Base-by-base conservation (phyloP, 2,113 vertebrate genomes). In the Bungarus multicinctus region DNA sequence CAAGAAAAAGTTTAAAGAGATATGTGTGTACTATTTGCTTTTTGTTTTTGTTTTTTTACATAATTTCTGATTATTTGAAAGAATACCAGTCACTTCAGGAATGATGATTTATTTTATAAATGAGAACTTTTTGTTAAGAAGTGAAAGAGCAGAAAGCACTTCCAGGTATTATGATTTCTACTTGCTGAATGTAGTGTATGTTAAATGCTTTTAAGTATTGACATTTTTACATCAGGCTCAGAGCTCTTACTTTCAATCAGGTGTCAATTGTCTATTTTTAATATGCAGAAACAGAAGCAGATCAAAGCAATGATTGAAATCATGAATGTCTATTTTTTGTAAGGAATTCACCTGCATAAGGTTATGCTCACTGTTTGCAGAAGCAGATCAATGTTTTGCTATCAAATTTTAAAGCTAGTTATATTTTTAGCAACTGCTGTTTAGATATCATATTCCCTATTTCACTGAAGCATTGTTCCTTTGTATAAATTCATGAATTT, bases 391-490 rank as follows among this genome's bases (percentile, higher is more conserved):
- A 60, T 58, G 93, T 91, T 54, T 89, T 47, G 89, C 47, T n/a
- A 86, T 88, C 45, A 85, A 74, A 89, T 53, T 93, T 30, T 60
- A 94, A 91, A 93, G 91, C 54, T 12, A 91, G 3, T 53, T 95
- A 94, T 91, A 92, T 86, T 91, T 91, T 94, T 91, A 91, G 52
- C 86, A 94, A 93, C 93, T 64, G 69, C n/a, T 18, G 54, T 47
- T 88, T 94, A 27, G 96, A 93, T 94, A 52, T 88, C 88, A 91
- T 91, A 69, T 57, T 93, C 2, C 89, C 92, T 92, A 85, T 85
- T 91, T 96, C 93, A 88, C 88, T 92, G 87, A 94, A 95, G 93
- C 92, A 50, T 27, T 22, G 91, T 94, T 95, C 74, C 95, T 95
- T 93, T 93, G 2, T 74, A 69, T 69, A 64, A 30, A 30, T 64